A percentile compares a stretch with the other conserved stretches of the same genome.
Conservation (phyloP, 1,140 invertebrate genomes). For the Drosophila subpulchrella region DNA sequence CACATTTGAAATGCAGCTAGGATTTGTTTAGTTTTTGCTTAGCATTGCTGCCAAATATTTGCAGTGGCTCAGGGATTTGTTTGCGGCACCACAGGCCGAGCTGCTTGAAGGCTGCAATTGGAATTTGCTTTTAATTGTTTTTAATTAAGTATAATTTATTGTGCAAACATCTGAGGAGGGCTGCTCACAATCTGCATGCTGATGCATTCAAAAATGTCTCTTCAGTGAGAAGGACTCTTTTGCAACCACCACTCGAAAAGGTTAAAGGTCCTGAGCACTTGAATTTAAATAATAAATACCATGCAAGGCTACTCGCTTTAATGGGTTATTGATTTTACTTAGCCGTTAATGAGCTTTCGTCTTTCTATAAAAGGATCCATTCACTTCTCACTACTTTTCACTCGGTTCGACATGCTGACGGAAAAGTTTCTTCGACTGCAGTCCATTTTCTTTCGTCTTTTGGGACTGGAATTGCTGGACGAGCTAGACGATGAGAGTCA, state of each 20-base stretch:
- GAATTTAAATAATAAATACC: conserved; percentile 28
- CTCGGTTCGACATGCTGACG: conserved; percentile 46
- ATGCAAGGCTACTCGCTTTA: neutral
- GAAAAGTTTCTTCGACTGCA: conserved; percentile 50
- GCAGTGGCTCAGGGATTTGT: conserved; percentile 51
- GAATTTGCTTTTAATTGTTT: conserved; percentile 82
- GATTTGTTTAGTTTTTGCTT: conserved; percentile 75
- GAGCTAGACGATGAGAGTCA: neutral
- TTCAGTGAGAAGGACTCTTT: neutral
- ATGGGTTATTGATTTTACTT: conserved; percentile 32
- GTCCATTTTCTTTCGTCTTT: conserved; percentile 30
- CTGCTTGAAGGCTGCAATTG: conserved; percentile 42
- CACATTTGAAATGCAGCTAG: conserved; percentile 72
- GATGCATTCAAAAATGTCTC: conserved; percentile 34
- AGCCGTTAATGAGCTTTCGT: conserved; percentile 17
- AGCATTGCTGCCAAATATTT: conserved; percentile 73
- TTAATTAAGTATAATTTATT: conserved; percentile 82
- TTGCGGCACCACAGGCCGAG: conserved; percentile 33
- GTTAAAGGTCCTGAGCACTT: neutral
- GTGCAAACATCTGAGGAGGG: conserved; percentile 62
- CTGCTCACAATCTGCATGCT: conserved; percentile 34
- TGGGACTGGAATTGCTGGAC: conserved; percentile 43
- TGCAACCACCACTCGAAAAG: neutral
- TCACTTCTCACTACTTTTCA: neutral
- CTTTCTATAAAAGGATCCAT: conserved; percentile 8